Conservation (phyloP, 2,888 invertebrate species). For the Ypsolopha sequella region DNA sequence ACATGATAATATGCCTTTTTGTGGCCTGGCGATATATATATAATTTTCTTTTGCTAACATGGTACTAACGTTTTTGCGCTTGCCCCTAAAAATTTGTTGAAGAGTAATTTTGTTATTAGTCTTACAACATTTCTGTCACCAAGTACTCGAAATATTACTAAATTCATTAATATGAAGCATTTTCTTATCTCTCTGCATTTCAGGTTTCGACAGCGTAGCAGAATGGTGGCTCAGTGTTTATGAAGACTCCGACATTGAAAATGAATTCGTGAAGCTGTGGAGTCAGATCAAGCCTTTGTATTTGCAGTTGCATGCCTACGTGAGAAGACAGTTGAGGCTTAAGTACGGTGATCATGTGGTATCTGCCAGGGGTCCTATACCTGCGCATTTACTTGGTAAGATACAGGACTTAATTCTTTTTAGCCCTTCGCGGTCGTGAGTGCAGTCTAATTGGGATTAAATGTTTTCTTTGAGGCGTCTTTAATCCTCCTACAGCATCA, state of each 20-base stretch:
- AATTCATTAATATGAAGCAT: too few species aligned
- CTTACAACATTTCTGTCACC: too few species aligned
- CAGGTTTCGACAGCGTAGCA: slow-evolving; percentile 78
- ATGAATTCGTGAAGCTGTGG: slow-evolving; percentile 78
- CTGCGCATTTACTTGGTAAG: slow-evolving; percentile 80
- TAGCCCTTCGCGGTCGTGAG: neutral
- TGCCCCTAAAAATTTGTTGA: too few species aligned
- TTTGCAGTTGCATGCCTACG: slow-evolving; percentile 85
- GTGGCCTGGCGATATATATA: too few species aligned
- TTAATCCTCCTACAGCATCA: too few species aligned
- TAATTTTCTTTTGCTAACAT: too few species aligned
- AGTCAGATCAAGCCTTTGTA: slow-evolving; percentile 84
- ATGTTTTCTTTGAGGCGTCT: too few species aligned
- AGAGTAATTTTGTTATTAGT: too few species aligned
- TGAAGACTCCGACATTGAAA: slow-evolving; percentile 77
- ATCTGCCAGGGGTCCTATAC: slow-evolving; percentile 78
- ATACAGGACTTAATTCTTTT: neutral
- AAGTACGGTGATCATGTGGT: slow-evolving; percentile 78
- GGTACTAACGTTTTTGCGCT: too few species aligned
- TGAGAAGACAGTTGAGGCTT: slow-evolving; percentile 77
- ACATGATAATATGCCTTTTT: too few species aligned
- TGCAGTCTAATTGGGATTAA: too few species aligned
- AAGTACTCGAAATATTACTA: too few species aligned
- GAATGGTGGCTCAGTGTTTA: slow-evolving; percentile 80
- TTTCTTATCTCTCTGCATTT: slow-evolving; percentile 8